A percentile compares a stretch with the other conserved stretches of the same genome.
Conservation (phyloP, 2,888 invertebrate species). For the Aphodius sticticus region DNA sequence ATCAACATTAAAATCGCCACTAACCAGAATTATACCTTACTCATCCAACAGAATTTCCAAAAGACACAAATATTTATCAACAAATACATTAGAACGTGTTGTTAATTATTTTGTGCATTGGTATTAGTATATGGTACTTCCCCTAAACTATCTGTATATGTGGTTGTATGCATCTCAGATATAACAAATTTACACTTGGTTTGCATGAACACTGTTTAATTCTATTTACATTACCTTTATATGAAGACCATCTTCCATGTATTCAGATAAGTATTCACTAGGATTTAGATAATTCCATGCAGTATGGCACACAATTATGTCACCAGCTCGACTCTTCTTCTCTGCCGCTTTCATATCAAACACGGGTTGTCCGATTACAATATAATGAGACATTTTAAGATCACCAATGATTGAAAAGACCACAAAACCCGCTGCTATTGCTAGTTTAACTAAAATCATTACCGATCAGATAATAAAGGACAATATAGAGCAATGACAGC, state of each 20-base stretch:
- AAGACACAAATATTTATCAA: no score
- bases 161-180: background rate
- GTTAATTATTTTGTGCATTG: no score
- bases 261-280: constrained; percentile 67
- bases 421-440: constrained; percentile 68
- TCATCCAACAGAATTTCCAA: no score
- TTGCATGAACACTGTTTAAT: no score
- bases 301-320: constrained; percentile 67
- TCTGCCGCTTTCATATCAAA: constrained; percentile 67
- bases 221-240: constrained; percentile 55
- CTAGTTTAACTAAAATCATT: constrained; percentile 66
- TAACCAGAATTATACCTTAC: no score
- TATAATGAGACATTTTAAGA: constrained; percentile 63
- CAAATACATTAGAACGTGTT: no score
- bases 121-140: no score
- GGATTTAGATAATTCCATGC: constrained; percentile 70
- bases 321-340: constrained; percentile 65
- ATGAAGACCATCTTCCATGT: constrained; percentile 64
- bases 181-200: background rate
- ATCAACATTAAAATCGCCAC: no score
- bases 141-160: background rate
- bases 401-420: constrained; percentile 68
- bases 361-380: constrained; percentile 69
- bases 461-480: background rate
- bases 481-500: constrained; percentile 17